Percentiles rank a stretch among this genome's conserved stretches.
Evolutionary conservation across 2,113 vertebrate species (phyloP).

Genomic region (Empidonax alnorum): DNA sequence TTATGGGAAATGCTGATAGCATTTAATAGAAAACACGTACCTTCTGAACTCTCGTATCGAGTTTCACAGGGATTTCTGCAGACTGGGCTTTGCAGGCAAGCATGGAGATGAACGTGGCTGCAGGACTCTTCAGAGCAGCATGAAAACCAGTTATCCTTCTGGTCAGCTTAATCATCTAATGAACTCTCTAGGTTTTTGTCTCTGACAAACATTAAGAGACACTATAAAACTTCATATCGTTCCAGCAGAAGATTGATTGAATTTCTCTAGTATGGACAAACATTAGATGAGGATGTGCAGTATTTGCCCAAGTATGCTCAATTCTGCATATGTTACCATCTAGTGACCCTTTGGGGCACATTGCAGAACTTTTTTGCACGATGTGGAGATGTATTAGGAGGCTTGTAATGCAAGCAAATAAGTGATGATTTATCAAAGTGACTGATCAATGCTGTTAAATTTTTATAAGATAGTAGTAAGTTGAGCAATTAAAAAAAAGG

Average conservation of each 20-base stretch:
- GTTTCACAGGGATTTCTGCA: not conserved
- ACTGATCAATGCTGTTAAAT: slow-evolving; percentile 58
- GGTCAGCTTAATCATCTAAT: not conserved
- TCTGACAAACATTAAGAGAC: not conserved
- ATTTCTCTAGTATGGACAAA: not conserved
- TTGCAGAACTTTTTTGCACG: slow-evolving; percentile 15
- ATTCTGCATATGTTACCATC: slow-evolving; percentile 12
- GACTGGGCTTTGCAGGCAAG: not conserved
- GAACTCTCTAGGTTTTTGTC: not conserved
- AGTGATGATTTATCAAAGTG: slow-evolving; percentile 37
- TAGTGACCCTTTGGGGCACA: slow-evolving; percentile 23
- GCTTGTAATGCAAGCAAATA: slow-evolving; percentile 63
- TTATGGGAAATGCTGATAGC: not conserved
- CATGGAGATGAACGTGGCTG: not conserved
- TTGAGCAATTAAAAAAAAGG: slow-evolving; percentile 16
- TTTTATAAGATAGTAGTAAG: slow-evolving; percentile 53
- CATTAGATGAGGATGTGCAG: not conserved
- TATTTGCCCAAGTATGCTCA: not conserved
- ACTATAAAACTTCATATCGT: fast-evolving
- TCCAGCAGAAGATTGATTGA: not conserved
- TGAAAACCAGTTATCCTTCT: not conserved
- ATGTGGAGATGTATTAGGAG: slow-evolving; percentile 14
- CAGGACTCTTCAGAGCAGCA: not conserved
- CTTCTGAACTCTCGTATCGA: not conserved
- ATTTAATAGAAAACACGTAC: not conserved